Percentiles rank a stretch among this genome's conserved stretches.
Evolutionary conservation across 2,113 vertebrate species (phyloP).

Genomic region (Anolis carolinensis): DNA sequence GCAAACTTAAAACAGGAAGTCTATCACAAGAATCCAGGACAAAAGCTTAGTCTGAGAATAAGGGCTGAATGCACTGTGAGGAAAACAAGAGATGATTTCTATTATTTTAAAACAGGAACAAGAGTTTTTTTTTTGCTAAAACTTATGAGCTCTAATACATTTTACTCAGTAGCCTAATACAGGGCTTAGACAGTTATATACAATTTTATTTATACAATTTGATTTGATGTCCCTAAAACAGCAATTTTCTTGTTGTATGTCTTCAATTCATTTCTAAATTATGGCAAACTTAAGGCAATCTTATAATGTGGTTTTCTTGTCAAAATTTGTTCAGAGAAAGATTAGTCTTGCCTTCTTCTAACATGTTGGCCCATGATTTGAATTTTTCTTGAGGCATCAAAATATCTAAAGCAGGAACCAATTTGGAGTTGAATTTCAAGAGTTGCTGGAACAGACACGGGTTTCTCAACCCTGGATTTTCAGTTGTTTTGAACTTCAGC

Average conservation of each 20-base stretch:
- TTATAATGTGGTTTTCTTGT: too few relatives aligned
- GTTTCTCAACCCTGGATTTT: too few relatives aligned
- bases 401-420: neutral
- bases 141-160: neutral
- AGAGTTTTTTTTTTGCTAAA: neutral
- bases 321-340: too few relatives aligned
- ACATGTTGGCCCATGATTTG: too few relatives aligned
- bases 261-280: neutral
- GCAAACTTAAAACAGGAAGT: conserved; percentile 13
- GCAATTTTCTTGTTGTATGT: neutral
- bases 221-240: neutral
- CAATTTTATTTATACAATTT: neutral
- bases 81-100: neutral
- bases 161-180: neutral
- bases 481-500: too few relatives aligned
- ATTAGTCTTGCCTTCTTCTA: too few relatives aligned
- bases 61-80: neutral
- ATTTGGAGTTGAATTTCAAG: too few relatives aligned
- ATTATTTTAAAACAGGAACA: neutral
- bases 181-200: neutral
- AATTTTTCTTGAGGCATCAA: neutral
- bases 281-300: too few relatives aligned
- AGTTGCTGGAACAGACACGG: too few relatives aligned
- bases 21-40: neutral
- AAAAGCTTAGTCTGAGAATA: neutral